Conservation (phyloP, 37 sponge, comb jelly and placozoan species). For the Crambe crambe region DNA sequence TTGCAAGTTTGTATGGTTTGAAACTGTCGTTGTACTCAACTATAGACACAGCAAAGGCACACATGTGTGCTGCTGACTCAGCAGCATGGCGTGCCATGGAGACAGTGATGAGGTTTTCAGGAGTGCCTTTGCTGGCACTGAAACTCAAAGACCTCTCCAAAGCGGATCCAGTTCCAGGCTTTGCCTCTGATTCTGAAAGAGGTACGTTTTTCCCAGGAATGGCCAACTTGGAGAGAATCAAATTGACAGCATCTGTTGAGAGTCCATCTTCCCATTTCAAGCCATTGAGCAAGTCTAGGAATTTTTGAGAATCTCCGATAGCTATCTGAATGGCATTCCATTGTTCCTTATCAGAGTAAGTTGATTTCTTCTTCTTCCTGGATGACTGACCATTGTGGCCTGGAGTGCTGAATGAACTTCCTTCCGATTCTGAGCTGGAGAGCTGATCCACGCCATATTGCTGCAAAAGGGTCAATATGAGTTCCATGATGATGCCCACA, state of each 20-base stretch:
- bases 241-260: constrained; percentile 41
- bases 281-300: constrained; percentile 69
- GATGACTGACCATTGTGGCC: neutral
- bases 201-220: constrained; percentile 10
- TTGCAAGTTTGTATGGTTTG: constrained; percentile 34
- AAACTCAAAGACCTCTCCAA: neutral
- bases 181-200: neutral
- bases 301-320: constrained; percentile 84
- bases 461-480: constrained; percentile 62
- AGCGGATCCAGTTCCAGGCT: neutral
- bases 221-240: constrained; percentile 57
- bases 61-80: constrained; percentile 71
- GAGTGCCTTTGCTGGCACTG: neutral
- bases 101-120: constrained; percentile 61
- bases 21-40: constrained; percentile 49
- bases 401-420: neutral
- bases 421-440: neutral
- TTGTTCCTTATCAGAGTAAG: constrained; percentile 32
- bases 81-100: constrained; percentile 69
- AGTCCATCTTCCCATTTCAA: constrained; percentile 84
- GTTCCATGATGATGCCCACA: constrained; percentile 77
- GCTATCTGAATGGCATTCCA: constrained; percentile 72
- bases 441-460: constrained; percentile 1
- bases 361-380: neutral
- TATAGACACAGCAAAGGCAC: constrained; percentile 64